A percentile compares a stretch with the other conserved stretches of the same genome.
Evolutionary conservation across 2,797 vertebrate genomes (phyloP).

Genomic region (Synanceia verrucosa): DNA sequence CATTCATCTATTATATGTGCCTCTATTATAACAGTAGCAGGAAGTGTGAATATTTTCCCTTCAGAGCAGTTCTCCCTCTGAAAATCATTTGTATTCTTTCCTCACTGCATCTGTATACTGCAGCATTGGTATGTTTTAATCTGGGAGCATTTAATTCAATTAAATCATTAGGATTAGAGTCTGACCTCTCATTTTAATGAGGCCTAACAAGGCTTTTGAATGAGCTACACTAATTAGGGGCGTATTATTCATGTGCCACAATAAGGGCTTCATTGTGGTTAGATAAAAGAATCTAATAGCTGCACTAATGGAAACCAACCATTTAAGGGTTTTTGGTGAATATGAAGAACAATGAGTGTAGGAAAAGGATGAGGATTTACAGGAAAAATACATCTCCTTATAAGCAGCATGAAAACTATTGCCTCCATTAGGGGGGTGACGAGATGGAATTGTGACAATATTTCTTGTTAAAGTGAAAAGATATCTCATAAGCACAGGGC

Average conservation of each 20-base stretch:
- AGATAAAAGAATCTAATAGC: constrained; percentile 39
- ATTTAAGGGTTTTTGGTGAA: not conserved
- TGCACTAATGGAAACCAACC: constrained; percentile 26
- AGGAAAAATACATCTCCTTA: not conserved
- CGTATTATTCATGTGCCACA: constrained; percentile 66
- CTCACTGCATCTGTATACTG: constrained; percentile 1
- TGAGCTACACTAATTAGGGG: constrained; percentile 72
- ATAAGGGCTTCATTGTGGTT: constrained; percentile 43
- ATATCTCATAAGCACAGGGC: too few relatives aligned
- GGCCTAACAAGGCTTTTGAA: constrained; percentile 69
- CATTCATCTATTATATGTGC: not conserved
- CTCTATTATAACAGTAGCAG: not conserved
- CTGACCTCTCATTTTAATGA: constrained; percentile 68
- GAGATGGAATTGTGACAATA: too few relatives aligned
- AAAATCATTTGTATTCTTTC: not conserved
- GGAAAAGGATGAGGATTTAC: not conserved
- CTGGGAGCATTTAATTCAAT: constrained; percentile 69
- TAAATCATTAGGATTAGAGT: constrained; percentile 76
- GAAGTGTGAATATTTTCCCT: not conserved
- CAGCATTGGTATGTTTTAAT: constrained; percentile 50
- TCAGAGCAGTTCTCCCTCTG: not conserved
- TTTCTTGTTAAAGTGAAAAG: too few relatives aligned
- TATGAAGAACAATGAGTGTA: not conserved
- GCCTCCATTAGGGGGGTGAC: too few relatives aligned
- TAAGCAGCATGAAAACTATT: not conserved